Percentiles rank a stretch among this genome's conserved stretches.
These are phyloP conservation scores for Callorhinus ursinus DNA, from an alignment of 2,113 vertebrate genomes.

Conservation along the genomic window DNA sequence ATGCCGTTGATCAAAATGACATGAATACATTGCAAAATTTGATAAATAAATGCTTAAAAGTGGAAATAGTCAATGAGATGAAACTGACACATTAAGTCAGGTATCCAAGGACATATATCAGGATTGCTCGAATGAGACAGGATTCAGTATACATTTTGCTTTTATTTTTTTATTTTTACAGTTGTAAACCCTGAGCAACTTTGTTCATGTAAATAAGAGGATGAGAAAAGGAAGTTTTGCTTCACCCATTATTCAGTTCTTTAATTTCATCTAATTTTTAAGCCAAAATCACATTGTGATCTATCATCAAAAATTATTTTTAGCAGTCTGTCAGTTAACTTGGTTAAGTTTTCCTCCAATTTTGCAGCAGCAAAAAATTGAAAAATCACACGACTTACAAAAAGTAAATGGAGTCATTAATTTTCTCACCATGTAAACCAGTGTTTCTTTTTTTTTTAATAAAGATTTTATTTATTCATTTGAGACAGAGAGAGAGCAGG, in stretches of 20 bases:
- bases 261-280: neutral
- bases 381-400: neutral
- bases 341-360: neutral
- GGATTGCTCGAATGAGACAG: neutral
- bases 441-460: neutral
- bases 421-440: neutral
- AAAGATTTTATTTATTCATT: no score
- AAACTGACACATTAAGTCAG: neutral
- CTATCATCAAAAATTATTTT: neutral
- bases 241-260: neutral
- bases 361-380: neutral
- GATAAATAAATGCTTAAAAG: constrained; percentile 23
- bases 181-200: neutral
- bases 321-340: neutral
- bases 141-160: neutral
- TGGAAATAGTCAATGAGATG: neutral
- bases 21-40: neutral
- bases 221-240: neutral
- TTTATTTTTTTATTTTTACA: neutral
- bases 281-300: neutral
- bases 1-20: neutral
- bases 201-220: neutral
- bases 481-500: no score
- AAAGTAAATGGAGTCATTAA: neutral
- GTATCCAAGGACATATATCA: neutral